A percentile compares a stretch with the other conserved stretches of the same genome.
Conservation (phyloP, 2,797 vertebrate species). For the Rhinogobio ventralis region DNA sequence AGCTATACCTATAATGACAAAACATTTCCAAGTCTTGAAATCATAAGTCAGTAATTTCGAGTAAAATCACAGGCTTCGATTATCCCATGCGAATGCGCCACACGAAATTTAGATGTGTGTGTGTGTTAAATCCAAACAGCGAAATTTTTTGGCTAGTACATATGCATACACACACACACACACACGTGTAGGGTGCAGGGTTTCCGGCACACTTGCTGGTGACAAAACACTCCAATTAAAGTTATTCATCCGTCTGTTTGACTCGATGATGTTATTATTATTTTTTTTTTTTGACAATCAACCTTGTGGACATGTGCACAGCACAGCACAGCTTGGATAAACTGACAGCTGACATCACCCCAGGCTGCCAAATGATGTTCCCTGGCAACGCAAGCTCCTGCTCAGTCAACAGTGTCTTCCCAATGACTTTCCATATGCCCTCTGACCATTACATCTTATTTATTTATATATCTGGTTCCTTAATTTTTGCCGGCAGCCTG, state of each 20-base stretch:
- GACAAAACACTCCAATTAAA: constrained; percentile 47
- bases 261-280: constrained; percentile 43
- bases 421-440: constrained; percentile 59
- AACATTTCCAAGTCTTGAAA: no score
- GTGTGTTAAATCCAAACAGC: neutral
- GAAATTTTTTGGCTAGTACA: no score
- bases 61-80: no score
- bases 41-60: no score
- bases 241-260: constrained; percentile 48
- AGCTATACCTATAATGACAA: no score
- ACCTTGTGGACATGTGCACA: constrained; percentile 62
- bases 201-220: constrained; percentile 29
- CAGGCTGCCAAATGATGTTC: constrained; percentile 64
- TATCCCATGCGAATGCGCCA: no score
- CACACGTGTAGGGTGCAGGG: neutral
- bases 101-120: no score
- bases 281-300: constrained; percentile 61
- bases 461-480: constrained; percentile 58
- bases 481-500: constrained; percentile 55
- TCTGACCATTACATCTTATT: constrained; percentile 52
- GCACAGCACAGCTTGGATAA: constrained; percentile 57
- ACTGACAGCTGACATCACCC: constrained; percentile 76
- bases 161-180: no score
- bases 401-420: constrained; percentile 59
- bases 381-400: constrained; percentile 47